Base-by-base conservation (phyloP, 2,888 invertebrate species). In the Diarsia dahlii region DNA sequence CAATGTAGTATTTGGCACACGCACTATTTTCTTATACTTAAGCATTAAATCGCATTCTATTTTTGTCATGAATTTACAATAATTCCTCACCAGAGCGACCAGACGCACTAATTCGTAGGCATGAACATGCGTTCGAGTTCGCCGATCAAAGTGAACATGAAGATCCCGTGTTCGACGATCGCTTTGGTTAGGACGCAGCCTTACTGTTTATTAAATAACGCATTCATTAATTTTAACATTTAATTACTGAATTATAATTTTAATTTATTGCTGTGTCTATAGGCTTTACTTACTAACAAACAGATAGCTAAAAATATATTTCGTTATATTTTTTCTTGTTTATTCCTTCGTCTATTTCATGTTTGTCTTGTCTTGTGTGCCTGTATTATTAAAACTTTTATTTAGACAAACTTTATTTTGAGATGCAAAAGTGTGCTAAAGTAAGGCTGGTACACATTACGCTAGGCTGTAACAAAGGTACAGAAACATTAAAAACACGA, bases 211-310 rank as follows among this genome's bases (percentile, higher is more conserved):
- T 48, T 23, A 23, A 34, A 34, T 34, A 34, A 69, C 3, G 34
- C 46, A 60, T 52, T 52, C 54, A 39, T 39, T 46, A 65, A 60
- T 13, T 65, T 68, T 39, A 58, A 68, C 10, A 67, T 75, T 58
- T 15, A n/a, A 23, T 28, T 15, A 52, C 9, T 46, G 5, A 65
- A 34, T 70, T 72, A 3, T 78, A 64, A 50, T 69, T 72, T 73
- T 84, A 79, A 84, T 77, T 84, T 87, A 85, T 82, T 85, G 77
- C 82, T 46, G 13, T 87, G 75, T 87, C 12, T 70, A 65, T 71
- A 77, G 60, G 71, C 77, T 84, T 82, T 64, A 71, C 75, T 68
- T 71, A 72, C 63, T 78, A 76, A 81, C 48, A 76, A 71, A 23
- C 20, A 70, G n/a, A 65, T 52, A n/a, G 15, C 18, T 62, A 28